phyloP scores from a whole-genome alignment of 1,140 invertebrate genomes.

The Ceratina australensis region DNA sequence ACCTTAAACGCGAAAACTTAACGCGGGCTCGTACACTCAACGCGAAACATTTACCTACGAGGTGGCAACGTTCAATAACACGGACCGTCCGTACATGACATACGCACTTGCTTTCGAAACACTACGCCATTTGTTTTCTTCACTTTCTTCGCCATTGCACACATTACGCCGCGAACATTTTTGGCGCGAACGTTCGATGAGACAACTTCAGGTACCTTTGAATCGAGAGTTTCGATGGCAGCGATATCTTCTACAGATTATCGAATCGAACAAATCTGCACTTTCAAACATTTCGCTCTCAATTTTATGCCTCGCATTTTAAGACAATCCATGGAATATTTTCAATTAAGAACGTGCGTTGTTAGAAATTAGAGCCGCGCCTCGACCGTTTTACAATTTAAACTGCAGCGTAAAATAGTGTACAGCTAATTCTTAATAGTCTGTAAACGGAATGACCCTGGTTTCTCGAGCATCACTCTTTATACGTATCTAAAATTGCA shows the following conservation, averaged over 20 bases:
- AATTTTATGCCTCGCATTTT: no score
- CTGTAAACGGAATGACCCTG: conserved; percentile 28
- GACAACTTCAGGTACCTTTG: conserved; percentile 29
- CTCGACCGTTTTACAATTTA: no score
- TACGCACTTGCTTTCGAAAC: conserved; percentile 13
- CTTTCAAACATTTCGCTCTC: background rate
- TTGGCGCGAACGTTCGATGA: conserved; percentile 16
- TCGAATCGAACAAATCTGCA: conserved; percentile 13
- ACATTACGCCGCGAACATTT: background rate
- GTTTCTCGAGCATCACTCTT: conserved; percentile 16
- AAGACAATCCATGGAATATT: no score
- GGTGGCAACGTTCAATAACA: background rate
- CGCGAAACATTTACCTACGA: no score
- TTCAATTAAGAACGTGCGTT: no score
- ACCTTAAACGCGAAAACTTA: conserved; percentile 19
- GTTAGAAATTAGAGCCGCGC: no score
- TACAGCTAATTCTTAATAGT: no score
- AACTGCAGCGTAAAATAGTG: no score
- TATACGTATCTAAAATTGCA: conserved; percentile 45
- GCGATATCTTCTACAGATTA: background rate
- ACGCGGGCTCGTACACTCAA: background rate
- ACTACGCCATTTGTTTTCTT: conserved; percentile 18
- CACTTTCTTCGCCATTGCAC: conserved; percentile 12
- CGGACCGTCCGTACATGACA: conserved; percentile 4
- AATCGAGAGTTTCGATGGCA: conserved; percentile 27